Percentiles rank a stretch among this genome's conserved stretches.
Evolutionary conservation across 2,888 invertebrate genomes (phyloP).

Genomic region (Chydorus sphaericus): DNA sequence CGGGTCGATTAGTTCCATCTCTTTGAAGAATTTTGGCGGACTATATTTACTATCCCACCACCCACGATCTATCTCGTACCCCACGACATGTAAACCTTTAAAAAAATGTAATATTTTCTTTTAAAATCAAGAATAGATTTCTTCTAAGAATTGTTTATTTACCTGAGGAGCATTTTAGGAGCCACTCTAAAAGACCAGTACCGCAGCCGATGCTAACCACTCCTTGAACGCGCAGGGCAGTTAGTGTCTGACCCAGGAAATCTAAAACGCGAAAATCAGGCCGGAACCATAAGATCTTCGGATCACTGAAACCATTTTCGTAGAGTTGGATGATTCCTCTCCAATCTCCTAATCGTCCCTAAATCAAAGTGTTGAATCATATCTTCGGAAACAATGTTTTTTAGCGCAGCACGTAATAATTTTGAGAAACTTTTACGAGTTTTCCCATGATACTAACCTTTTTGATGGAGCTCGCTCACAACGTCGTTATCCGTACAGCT

Average conservation of each 20-base stretch:
- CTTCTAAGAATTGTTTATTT: slow-evolving; percentile 2
- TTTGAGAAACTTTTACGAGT: background rate
- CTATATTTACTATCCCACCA: slow-evolving; percentile 71
- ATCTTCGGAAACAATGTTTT: background rate
- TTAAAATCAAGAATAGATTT: slow-evolving; percentile 6
- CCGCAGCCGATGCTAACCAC: slow-evolving; percentile 64
- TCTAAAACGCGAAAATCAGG: slow-evolving; percentile 48
- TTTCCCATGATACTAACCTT: slow-evolving; percentile 6
- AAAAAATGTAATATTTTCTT: slow-evolving; percentile 14
- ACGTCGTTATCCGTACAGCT: background rate
- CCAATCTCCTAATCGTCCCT: slow-evolving; percentile 4
- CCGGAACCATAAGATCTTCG: slow-evolving; percentile 24
- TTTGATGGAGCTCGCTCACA: background rate
- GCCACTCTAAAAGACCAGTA: slow-evolving; percentile 67
- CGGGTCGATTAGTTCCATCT: slow-evolving; percentile 30
- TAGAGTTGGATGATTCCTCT: background rate
- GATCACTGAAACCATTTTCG: slow-evolving; percentile 8
- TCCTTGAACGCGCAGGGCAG: slow-evolving; percentile 30
- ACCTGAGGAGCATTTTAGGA: slow-evolving; percentile 50
- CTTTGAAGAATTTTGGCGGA: slow-evolving; percentile 48
- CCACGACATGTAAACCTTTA: slow-evolving; percentile 43
- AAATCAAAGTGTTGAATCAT: no score
- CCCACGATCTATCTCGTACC: slow-evolving; percentile 57
- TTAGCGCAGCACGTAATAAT: background rate
- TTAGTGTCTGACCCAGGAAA: slow-evolving; percentile 34